Evolutionary conservation across 2,888 invertebrate species (phyloP).

Genomic region (Polietes domitor): DNA sequence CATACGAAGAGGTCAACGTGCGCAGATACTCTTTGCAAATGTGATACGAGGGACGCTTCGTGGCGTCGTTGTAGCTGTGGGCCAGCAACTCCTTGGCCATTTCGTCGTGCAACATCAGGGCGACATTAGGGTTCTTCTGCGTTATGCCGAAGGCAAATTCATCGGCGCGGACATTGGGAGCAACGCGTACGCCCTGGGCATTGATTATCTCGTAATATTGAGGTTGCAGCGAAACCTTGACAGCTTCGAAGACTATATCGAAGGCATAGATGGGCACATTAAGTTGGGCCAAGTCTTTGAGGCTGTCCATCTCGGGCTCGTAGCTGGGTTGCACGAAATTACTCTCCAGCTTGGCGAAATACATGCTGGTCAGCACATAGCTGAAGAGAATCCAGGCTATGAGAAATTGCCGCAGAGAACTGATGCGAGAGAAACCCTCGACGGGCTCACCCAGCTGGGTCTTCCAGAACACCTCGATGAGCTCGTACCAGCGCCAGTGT

Average conservation of each 20-base stretch:
- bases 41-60: slow-evolving; percentile 74
- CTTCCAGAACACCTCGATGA: slow-evolving; percentile 73
- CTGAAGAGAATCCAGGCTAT: slow-evolving; percentile 78
- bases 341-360: slow-evolving; percentile 78
- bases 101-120: slow-evolving; percentile 74
- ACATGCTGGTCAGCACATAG: slow-evolving; percentile 75
- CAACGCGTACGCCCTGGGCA: slow-evolving; percentile 60
- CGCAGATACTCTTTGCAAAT: slow-evolving; percentile 76
- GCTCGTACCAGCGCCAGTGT: slow-evolving; percentile 70
- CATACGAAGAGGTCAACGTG: slow-evolving; percentile 74
- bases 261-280: slow-evolving; percentile 71
- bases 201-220: slow-evolving; percentile 63
- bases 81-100: slow-evolving; percentile 74
- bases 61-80: slow-evolving; percentile 72
- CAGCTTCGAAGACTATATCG: slow-evolving; percentile 65
- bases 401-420: slow-evolving; percentile 74
- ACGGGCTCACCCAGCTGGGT: slow-evolving; percentile 75
- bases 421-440: slow-evolving; percentile 69
- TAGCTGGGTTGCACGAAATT: slow-evolving; percentile 76
- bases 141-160: slow-evolving; percentile 43
- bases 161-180: slow-evolving; percentile 45
- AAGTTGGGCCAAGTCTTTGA: slow-evolving; percentile 69
- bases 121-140: slow-evolving; percentile 61
- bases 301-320: slow-evolving; percentile 73
- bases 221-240: slow-evolving; percentile 66